Evolutionary conservation across 2,113 vertebrate species (phyloP).

Genomic region (Stercorarius parasiticus): DNA sequence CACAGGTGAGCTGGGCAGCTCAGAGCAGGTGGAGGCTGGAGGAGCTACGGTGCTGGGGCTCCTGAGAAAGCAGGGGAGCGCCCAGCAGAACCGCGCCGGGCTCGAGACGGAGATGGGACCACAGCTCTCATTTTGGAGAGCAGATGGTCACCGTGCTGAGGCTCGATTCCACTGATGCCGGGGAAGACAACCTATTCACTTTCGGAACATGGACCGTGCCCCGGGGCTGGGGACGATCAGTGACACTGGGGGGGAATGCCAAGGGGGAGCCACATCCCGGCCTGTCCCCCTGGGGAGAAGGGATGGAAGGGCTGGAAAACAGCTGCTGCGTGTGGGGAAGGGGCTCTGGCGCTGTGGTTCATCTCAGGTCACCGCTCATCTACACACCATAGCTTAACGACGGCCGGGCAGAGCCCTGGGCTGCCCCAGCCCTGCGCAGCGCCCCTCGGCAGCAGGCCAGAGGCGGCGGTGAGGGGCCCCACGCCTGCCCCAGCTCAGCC

Average conservation of each 20-base stretch:
- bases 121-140: background rate
- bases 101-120: rapidly evolving
- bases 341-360: background rate
- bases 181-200: background rate
- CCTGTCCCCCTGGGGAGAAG: background rate
- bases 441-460: background rate
- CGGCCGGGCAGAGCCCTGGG: background rate
- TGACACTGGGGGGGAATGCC: rapidly evolving
- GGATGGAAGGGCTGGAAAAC: background rate
- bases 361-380: background rate
- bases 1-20: background rate
- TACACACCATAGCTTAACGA: background rate
- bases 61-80: background rate
- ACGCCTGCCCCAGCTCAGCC: rapidly evolving
- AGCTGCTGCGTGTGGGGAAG: background rate
- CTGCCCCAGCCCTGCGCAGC: background rate
- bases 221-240: rapidly evolving
- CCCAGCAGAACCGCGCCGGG: background rate
- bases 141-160: background rate
- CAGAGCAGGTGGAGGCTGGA: background rate
- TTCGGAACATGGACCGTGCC: rapidly evolving
- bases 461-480: background rate
- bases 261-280: background rate
- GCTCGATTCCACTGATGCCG: rapidly evolving
- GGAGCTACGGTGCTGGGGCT: rapidly evolving